phyloP scores from a whole-genome alignment of 1,140 invertebrate species.

The Tetramorium alpestre region DNA sequence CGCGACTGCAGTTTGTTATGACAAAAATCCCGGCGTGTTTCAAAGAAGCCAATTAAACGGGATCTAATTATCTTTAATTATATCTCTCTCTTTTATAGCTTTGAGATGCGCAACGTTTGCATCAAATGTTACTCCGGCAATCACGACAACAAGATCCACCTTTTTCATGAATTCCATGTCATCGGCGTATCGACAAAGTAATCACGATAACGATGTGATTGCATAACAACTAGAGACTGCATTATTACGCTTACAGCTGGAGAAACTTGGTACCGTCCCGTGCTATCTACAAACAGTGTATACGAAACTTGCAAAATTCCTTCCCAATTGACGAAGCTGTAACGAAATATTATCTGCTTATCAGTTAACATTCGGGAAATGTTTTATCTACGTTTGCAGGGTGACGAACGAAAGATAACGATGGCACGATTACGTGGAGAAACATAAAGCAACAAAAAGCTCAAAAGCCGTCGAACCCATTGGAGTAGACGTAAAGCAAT shows the following conservation, averaged over 20 bases:
- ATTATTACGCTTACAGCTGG: constrained; percentile 23
- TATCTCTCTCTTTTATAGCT: constrained; percentile 38
- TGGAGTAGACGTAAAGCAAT: constrained; percentile 76
- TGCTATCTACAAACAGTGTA: not conserved
- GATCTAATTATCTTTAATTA: constrained; percentile 67
- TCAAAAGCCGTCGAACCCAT: constrained; percentile 65
- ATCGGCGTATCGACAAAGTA: constrained; percentile 24
- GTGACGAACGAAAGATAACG: constrained; percentile 25
- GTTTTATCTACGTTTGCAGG: constrained; percentile 23
- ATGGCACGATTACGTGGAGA: constrained; percentile 20
- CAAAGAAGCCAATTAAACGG: constrained; percentile 58
- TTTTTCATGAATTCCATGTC: constrained; percentile 16
- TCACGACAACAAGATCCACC: constrained; percentile 22
- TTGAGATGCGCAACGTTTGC: constrained; percentile 23
- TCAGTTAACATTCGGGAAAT: constrained; percentile 36
- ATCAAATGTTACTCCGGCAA: constrained; percentile 35
- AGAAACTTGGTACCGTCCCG: not conserved
- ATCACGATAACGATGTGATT: constrained; percentile 42
- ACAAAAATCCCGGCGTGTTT: constrained; percentile 39
- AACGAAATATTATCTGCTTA: constrained; percentile 16
- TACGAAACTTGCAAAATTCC: not conserved
- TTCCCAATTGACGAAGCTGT: not conserved
- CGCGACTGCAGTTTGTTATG: not conserved
- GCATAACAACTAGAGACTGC: not conserved
- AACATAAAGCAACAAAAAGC: constrained; percentile 70